phyloP scores from a whole-genome alignment of 2,888 invertebrate species.

The Pollenia amentaria region DNA sequence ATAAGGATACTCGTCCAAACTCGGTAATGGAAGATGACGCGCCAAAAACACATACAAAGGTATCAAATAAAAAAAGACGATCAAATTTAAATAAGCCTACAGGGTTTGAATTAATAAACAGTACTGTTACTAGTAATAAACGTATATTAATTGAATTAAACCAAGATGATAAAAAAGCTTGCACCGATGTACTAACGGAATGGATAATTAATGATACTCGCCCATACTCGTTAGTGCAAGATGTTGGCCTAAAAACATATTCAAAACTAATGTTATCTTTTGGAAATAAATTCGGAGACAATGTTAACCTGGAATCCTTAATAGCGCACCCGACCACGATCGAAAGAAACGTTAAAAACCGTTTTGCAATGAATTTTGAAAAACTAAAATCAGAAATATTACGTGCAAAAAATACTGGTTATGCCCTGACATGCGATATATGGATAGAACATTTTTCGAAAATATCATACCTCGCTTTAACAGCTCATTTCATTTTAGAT shows the following conservation, averaged over 20 bases:
- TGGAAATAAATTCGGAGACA: conserved; percentile 42
- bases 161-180: conserved; percentile 13
- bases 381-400: conserved; percentile 48
- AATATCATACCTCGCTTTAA: conserved; percentile 62
- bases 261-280: conserved; percentile 42
- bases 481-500: conserved; percentile 55
- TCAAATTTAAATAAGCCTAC: too few species aligned
- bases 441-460: conserved; percentile 54
- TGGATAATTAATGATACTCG: conserved; percentile 41
- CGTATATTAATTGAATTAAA: conserved; percentile 45
- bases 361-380: conserved; percentile 29
- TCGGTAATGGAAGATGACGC: conserved; percentile 49
- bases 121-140: too few species aligned
- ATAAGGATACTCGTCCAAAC: conserved; percentile 40
- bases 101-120: too few species aligned
- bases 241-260: conserved; percentile 43
- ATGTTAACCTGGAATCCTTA: conserved; percentile 47
- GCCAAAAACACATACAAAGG: conserved; percentile 35
- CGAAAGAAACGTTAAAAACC: conserved; percentile 44
- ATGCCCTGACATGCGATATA: conserved; percentile 54
- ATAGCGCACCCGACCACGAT: conserved; percentile 57
- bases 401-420: conserved; percentile 57
- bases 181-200: conserved; percentile 13
- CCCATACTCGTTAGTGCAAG: conserved; percentile 57
- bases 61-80: background rate